Evolutionary conservation across 2,797 vertebrate species (phyloP), one percentile per base, ranked within the genome.

Genomic region (Sphenopsis melanotis): DNA sequence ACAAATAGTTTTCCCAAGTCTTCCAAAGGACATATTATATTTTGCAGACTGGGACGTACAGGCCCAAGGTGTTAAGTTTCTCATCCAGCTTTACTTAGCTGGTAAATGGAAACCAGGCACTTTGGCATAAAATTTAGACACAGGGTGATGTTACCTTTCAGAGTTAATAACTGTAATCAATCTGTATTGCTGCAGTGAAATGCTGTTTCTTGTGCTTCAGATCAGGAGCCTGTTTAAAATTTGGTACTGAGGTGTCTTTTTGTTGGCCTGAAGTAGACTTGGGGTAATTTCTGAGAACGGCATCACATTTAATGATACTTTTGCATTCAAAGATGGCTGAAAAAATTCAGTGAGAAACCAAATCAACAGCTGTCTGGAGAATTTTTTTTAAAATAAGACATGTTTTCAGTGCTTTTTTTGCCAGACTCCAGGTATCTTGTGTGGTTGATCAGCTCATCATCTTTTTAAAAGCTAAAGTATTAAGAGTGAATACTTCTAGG

Each of bases 11-110:
- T 92, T 83, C 30, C 39, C 44, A 55, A 78, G 72, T 78, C 84
- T 95, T 96, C 87, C 91, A 83, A 81, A 91, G 82, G 84, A 82
- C 69, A 21, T 95, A 83, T 69, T 94, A 70, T 86, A 90, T 95
- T 93, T 96, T 96, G 94, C 84, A 86, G 89, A 76, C 79, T 85
- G 89, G 72, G 87, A 57, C 79, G 76, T 85, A 88, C 65, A 55
- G 92, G 69, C 63, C 41, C 0, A 10, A 91, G 95, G 94, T 96
- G 96, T 96, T 94, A 90, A 90, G 75, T 96, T 95, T 96, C 96
- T 89, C 57, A 53, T 91, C 61, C 32, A 79, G 72, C 26, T 52
- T 91, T 61, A 30, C 50, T 75, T 94, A 94, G 79, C 57, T 55
- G 69, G 84, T 91, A 95, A 96, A 93, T 84, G 74, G 93, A 95